Evolutionary conservation across 2,797 vertebrate genomes (phyloP).

Genomic region (Pitangus sulphuratus): DNA sequence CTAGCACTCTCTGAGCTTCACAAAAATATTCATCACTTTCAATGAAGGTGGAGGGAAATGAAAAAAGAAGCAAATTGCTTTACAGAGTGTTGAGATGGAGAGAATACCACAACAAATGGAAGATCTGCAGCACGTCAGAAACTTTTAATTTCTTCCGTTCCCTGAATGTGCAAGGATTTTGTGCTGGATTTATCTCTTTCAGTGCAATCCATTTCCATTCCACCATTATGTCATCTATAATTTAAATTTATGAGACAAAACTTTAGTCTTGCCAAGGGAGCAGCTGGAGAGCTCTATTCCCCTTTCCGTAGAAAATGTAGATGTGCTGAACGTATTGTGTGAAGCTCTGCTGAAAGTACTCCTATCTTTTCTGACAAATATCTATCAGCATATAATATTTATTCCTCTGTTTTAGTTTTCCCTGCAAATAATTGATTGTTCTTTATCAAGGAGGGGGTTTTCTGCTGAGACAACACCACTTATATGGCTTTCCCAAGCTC

Average conservation of each 20-base stretch:
- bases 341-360: slow-evolving; percentile 65
- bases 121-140: slow-evolving; percentile 55
- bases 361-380: slow-evolving; percentile 73
- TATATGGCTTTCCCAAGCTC: not conserved
- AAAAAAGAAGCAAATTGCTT: slow-evolving; percentile 47
- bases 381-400: slow-evolving; percentile 79
- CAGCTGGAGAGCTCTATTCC: slow-evolving; percentile 73
- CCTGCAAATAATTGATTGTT: slow-evolving; percentile 66
- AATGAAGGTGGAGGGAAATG: slow-evolving; percentile 21
- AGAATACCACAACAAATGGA: slow-evolving; percentile 70
- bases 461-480: slow-evolving; percentile 66
- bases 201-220: slow-evolving; percentile 76
- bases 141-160: slow-evolving; percentile 39
- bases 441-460: slow-evolving; percentile 56
- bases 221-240: slow-evolving; percentile 77
- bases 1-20: slow-evolving; percentile 62
- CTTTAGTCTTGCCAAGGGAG: slow-evolving; percentile 73
- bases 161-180: slow-evolving; percentile 63
- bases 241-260: slow-evolving; percentile 79
- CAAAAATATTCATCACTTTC: slow-evolving; percentile 56
- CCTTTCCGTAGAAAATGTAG: slow-evolving; percentile 73
- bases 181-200: slow-evolving; percentile 72
- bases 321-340: slow-evolving; percentile 60
- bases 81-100: slow-evolving; percentile 63
- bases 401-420: slow-evolving; percentile 72